These are phyloP conservation scores for Caprella mutica DNA, from an alignment of 2,888 invertebrate genomes.

Conservation along the genomic window DNA sequence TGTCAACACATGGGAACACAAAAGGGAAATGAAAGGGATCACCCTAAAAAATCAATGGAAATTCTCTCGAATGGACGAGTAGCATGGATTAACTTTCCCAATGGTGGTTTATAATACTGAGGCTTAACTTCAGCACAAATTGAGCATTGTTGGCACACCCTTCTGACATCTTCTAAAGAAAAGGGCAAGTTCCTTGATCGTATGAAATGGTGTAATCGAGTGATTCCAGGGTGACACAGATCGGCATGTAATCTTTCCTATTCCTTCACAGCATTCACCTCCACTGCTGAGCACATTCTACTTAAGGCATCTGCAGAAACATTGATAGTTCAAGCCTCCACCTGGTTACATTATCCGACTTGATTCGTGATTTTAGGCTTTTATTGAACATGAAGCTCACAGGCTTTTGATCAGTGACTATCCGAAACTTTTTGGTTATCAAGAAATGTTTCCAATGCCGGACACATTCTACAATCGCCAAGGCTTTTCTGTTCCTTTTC, in stretches of 20 bases:
- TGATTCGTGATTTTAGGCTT: background rate
- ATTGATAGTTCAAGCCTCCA: background rate
- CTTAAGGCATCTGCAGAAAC: no score
- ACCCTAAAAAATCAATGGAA: background rate
- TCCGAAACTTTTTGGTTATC: background rate
- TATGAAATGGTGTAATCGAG: background rate
- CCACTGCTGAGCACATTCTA: no score
- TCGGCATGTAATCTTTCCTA: background rate
- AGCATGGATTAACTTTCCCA: background rate
- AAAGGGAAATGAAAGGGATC: no score
- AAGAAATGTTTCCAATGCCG: slow-evolving; percentile 7
- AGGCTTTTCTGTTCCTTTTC: no score
- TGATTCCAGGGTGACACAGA: background rate
- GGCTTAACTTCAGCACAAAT: background rate
- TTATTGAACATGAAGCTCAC: slow-evolving; percentile 2
- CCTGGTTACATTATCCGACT: background rate
- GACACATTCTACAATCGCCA: background rate
- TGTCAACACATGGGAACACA: no score
- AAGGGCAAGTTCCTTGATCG: background rate
- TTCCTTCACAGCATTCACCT: no score
- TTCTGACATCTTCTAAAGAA: background rate
- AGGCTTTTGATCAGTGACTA: background rate
- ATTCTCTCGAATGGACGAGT: background rate
- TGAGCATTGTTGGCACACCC: background rate
- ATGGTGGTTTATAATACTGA: background rate